phyloP scores from a whole-genome alignment of 2,113 vertebrate species.

The Microtus pennsylvanicus region DNA sequence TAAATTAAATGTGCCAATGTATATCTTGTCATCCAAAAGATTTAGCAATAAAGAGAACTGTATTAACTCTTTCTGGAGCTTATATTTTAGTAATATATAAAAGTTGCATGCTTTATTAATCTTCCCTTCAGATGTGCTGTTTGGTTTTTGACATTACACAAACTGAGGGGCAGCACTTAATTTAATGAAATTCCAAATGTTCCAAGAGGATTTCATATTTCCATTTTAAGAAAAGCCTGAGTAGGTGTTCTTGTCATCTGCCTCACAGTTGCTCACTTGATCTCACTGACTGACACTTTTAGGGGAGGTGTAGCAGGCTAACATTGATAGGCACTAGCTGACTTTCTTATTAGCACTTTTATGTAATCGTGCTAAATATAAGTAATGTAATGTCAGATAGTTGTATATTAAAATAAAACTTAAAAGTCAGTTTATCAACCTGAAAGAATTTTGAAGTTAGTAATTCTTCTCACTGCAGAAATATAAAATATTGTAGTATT shows the following conservation, averaged over 20 bases:
- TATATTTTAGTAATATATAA: slow-evolving; percentile 64
- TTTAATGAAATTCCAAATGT: slow-evolving; percentile 42
- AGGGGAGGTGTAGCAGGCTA: not conserved
- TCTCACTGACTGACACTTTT: not conserved
- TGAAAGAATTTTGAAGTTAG: not conserved
- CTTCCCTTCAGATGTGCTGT: slow-evolving; percentile 55
- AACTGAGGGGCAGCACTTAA: slow-evolving; percentile 19
- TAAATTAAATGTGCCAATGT: slow-evolving; percentile 15
- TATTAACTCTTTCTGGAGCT: slow-evolving; percentile 46
- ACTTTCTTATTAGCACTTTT: not conserved
- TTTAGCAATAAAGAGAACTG: slow-evolving; percentile 54
- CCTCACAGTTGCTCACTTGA: not conserved
- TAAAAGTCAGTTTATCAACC: not conserved
- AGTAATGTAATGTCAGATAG: not conserved
- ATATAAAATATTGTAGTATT: slow-evolving; percentile 11
- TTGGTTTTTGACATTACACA: slow-evolving; percentile 54
- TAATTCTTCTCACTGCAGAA: not conserved
- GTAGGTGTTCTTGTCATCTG: slow-evolving; percentile 6
- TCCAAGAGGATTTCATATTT: slow-evolving; percentile 47
- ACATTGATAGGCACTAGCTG: not conserved
- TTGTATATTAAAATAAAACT: slow-evolving; percentile 32
- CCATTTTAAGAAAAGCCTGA: slow-evolving; percentile 14
- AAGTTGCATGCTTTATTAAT: slow-evolving; percentile 52
- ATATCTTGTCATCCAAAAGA: slow-evolving; percentile 51
- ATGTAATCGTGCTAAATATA: not conserved